A percentile compares a stretch with the other conserved stretches of the same genome.
phyloP scores from a whole-genome alignment of 2,113 vertebrate genomes.

The Caranx ignobilis region DNA sequence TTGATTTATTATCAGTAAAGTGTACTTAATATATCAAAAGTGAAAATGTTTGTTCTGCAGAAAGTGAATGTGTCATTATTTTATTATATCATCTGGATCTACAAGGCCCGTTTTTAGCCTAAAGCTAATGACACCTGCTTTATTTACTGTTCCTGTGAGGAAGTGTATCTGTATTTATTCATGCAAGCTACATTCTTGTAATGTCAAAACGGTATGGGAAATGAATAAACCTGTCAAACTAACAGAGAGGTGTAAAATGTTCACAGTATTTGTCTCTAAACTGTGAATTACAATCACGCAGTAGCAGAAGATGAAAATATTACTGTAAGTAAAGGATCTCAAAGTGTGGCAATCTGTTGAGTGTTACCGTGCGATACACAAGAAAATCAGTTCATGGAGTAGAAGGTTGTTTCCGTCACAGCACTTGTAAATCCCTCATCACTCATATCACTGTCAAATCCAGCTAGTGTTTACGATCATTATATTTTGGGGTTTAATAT shows the following conservation, averaged over 20 bases:
- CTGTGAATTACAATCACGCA: no score
- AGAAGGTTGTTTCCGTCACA: constrained; percentile 7
- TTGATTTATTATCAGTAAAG: background rate
- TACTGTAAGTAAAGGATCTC: background rate
- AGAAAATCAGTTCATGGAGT: constrained; percentile 27
- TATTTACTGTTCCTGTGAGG: no score
- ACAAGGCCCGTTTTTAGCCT: background rate
- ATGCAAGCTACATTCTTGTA: no score
- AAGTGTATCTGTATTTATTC: no score
- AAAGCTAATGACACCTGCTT: background rate
- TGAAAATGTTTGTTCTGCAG: background rate
- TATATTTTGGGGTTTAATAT: constrained; percentile 53
- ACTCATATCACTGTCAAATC: constrained; percentile 22
- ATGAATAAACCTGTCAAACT: background rate
- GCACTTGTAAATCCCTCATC: constrained; percentile 43
- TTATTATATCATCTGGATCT: background rate
- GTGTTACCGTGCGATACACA: constrained; percentile 1
- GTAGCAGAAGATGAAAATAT: background rate
- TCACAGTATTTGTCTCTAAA: no score
- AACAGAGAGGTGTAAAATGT: background rate
- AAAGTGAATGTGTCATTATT: background rate
- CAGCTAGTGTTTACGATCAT: constrained; percentile 49
- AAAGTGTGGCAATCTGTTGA: background rate
- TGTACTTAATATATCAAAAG: background rate
- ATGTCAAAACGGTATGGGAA: background rate